These are phyloP conservation scores for Hemichromis elongatus DNA, from an alignment of 2,113 vertebrate species.

Conservation along the genomic window DNA sequence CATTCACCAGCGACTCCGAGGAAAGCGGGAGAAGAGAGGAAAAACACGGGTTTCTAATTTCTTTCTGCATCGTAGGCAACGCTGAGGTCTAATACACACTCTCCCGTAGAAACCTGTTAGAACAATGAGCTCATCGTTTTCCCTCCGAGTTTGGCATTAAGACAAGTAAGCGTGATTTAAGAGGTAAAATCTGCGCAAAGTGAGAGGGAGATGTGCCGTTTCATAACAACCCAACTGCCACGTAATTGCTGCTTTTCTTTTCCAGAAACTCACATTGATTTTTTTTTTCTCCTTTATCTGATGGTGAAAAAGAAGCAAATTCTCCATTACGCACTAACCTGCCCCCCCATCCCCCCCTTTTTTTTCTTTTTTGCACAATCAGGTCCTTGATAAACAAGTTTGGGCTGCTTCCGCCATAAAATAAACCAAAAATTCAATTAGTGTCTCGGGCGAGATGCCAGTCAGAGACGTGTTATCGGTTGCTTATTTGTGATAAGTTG, in stretches of 20 bases:
- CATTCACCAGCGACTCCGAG: neutral
- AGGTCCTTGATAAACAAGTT: neutral
- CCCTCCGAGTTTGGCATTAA: neutral
- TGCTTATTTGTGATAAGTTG: conserved; percentile 11
- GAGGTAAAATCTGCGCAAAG: neutral
- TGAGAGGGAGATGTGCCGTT: neutral
- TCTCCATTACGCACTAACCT: neutral
- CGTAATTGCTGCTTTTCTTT: neutral
- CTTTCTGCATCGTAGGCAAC: neutral
- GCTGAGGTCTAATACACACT: neutral
- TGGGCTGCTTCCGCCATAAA: neutral
- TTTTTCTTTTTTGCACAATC: neutral
- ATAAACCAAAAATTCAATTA: neutral
- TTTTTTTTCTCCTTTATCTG: neutral
- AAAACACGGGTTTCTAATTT: neutral
- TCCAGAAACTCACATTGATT: neutral
- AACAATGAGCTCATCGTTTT: conserved; percentile 54
- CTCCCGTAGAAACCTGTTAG: conserved; percentile 30
- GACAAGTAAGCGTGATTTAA: conserved; percentile 6
- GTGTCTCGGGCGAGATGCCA: neutral
- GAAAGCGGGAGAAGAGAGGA: neutral
- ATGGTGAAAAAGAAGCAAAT: neutral
- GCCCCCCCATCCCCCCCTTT: neutral
- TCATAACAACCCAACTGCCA: neutral
- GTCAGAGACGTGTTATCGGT: neutral